These are phyloP conservation scores for Dendrolimus pini DNA, from an alignment of 2,888 invertebrate genomes.

Conservation along the genomic window DNA sequence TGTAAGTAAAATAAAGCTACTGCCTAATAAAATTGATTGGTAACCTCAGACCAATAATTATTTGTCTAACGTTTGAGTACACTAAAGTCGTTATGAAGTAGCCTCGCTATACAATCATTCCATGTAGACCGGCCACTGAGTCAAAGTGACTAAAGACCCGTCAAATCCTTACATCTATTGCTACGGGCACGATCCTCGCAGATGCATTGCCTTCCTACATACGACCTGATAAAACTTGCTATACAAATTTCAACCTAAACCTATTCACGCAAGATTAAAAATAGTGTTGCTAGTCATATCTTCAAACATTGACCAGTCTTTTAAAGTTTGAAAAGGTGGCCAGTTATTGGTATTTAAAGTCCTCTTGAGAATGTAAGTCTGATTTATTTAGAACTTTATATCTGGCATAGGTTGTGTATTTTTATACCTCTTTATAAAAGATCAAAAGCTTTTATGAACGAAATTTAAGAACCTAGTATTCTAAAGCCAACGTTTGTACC, in stretches of 20 bases:
- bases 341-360: constrained; percentile 16
- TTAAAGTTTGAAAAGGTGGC: neutral
- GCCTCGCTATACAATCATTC: constrained; percentile 27
- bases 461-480: no score
- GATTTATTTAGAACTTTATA: constrained; percentile 1
- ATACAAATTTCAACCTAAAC: neutral
- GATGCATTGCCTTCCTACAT: constrained; percentile 45
- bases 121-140: constrained; percentile 46
- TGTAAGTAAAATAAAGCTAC: no score
- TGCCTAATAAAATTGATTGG: no score
- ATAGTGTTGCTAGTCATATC: neutral
- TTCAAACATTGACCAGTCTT: neutral
- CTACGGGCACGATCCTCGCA: constrained; percentile 58
- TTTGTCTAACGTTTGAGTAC: no score
- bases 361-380: constrained; percentile 23
- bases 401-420: neutral
- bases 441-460: no score
- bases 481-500: no score
- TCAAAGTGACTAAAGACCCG: constrained; percentile 53
- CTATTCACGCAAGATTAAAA: neutral
- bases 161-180: constrained; percentile 64
- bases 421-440: no score
- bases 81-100: neutral
- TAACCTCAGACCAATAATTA: no score
- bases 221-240: neutral